Evolutionary conservation across 2,113 vertebrate genomes (phyloP).

Genomic region (Terrapene triunguis): DNA sequence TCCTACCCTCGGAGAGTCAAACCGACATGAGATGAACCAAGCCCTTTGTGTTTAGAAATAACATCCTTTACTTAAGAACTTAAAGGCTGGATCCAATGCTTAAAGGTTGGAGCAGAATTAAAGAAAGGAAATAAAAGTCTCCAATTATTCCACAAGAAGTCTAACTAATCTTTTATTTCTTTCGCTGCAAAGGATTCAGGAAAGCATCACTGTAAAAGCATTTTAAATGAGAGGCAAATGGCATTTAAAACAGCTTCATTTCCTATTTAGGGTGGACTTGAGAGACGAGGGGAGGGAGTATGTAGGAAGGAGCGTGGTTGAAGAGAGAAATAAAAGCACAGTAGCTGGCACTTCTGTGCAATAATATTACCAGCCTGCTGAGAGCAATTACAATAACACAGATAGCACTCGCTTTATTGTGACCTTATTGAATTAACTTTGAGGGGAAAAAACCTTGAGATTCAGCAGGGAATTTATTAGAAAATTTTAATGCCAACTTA

Average conservation of each 20-base stretch:
- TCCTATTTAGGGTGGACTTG: neutral
- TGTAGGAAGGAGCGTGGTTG: conserved; percentile 19
- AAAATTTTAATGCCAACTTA: conserved; percentile 76
- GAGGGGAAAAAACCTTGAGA: conserved; percentile 28
- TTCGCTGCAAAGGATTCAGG: conserved; percentile 2
- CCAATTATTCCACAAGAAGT: neutral
- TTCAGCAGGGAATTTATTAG: conserved; percentile 78
- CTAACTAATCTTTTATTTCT: neutral
- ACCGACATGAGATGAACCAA: neutral
- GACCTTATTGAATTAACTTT: conserved; percentile 77
- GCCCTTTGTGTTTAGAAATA: neutral
- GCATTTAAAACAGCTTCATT: conserved; percentile 41
- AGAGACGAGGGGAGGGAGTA: neutral
- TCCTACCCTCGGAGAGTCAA: neutral
- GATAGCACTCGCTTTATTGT: conserved; percentile 71
- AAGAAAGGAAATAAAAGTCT: neutral
- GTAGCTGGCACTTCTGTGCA: conserved; percentile 61
- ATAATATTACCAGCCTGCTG: conserved; percentile 74
- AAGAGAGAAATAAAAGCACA: conserved; percentile 69
- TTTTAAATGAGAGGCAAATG: conserved; percentile 54
- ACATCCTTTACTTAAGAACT: neutral
- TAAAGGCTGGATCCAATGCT: neutral
- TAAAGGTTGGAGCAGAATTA: neutral
- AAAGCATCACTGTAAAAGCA: neutral
- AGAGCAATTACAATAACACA: conserved; percentile 77